phyloP scores from a whole-genome alignment of 2,113 vertebrate genomes.

The Alosa alosa region DNA sequence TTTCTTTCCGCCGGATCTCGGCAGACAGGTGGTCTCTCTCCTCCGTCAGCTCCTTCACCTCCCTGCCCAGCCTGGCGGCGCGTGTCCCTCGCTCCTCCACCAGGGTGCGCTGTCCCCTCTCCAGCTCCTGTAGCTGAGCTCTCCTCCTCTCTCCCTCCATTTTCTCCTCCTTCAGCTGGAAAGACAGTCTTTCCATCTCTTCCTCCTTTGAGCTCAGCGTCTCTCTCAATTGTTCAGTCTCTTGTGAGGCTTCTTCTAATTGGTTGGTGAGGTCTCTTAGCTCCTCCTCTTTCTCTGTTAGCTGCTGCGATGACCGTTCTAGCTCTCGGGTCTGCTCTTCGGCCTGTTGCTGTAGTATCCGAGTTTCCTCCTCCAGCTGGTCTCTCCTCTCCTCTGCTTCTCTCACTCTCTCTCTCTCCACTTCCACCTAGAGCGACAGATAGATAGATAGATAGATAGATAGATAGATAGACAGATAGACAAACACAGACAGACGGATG shows the following conservation, averaged over 20 bases:
- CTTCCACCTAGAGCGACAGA: not conserved
- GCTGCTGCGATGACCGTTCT: constrained; percentile 30
- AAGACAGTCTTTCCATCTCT: constrained; percentile 25
- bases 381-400: constrained; percentile 34
- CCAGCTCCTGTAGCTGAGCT: constrained; percentile 35
- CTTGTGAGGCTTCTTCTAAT: constrained; percentile 14
- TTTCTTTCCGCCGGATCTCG: constrained; percentile 28
- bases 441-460: too few species aligned
- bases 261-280: constrained; percentile 29
- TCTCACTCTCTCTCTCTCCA: constrained; percentile 23
- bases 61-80: constrained; percentile 32
- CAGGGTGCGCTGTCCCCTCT: constrained; percentile 27
- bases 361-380: constrained; percentile 51
- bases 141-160: constrained; percentile 28
- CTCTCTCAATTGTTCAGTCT: constrained; percentile 25
- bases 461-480: too few species aligned
- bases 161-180: constrained; percentile 35
- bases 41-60: constrained; percentile 27
- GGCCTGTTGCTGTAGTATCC: constrained; percentile 37
- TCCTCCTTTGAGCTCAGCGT: constrained; percentile 28
- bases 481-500: too few species aligned
- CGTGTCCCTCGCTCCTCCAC: constrained; percentile 47
- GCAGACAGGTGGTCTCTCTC: constrained; percentile 23
- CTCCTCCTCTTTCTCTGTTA: constrained; percentile 48
- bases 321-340: constrained; percentile 27